Evolutionary conservation across 2,888 invertebrate species (phyloP), one percentile per base, ranked within the genome.

Genomic region (Phortica okadai): DNA sequence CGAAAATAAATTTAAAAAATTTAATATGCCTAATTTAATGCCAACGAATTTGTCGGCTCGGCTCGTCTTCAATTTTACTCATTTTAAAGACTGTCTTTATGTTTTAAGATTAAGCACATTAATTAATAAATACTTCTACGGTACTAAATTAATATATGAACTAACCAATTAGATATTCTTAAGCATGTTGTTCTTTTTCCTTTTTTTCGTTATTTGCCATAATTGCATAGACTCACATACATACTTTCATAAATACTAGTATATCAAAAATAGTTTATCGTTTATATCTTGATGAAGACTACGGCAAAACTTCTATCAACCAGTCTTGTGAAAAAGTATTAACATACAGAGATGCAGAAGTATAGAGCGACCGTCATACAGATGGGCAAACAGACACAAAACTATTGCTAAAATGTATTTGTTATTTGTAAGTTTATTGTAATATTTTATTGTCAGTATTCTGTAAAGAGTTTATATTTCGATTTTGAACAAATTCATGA

Each of bases 61-160:
- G 33, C 33, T 33, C 1, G 33, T 33, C 33, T 33, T 33, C 33
- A 33, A 33, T 74, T 75, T 25, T 64, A 41, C 75, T 62, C 76
- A 79, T 86, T 83, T 85, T 74, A 78, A 86, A 86, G 86, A 86
- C 86, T 87, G 86, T 86, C 86, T 82, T 81, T 87, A 79, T 83
- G 81, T 84, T 81, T 80, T 66, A 50, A 50, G 8, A 14, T 50
- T 50, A 50, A 50, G 50, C 50, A 50, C 14, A 50, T 50, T 50
- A 50, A 33, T 6, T 8, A 50, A 50, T 8, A 50, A 14, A 50
- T 50, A 50, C 14, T 50, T 8, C 8, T 50, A 50, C 50, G 8
- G 8, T 14, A 64, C 16, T 70, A 42, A 14, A 69, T 42, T 42
- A 25, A 62, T 16, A 73, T 44, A 73, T 14, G 73, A 21, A 56